Evolutionary conservation across 2,888 invertebrate genomes (phyloP).

Genomic region (Acanthosepion esculentum): DNA sequence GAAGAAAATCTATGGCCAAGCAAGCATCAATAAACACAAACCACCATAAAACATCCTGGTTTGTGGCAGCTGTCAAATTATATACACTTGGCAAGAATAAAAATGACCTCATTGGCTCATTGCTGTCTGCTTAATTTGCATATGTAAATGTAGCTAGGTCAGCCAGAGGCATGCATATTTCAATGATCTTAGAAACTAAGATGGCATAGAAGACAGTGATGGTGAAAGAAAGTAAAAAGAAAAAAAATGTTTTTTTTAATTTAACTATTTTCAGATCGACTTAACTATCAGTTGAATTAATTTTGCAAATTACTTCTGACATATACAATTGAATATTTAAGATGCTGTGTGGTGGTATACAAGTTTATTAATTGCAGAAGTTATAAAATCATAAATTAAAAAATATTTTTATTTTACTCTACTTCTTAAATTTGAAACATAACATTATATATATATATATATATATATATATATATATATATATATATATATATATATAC

Average conservation of each 20-base stretch:
- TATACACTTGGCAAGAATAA: constrained; percentile 9
- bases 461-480: too few species aligned
- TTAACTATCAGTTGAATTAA: not conserved
- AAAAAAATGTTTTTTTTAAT: not conserved
- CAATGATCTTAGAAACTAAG: not conserved
- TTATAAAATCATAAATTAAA: too few species aligned
- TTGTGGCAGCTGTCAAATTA: constrained; percentile 12
- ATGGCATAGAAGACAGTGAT: not conserved
- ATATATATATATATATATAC: too few species aligned
- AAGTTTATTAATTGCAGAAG: too few species aligned
- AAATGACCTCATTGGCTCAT: constrained; percentile 33
- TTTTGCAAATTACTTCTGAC: not conserved
- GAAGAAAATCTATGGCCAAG: not conserved
- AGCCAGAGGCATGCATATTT: constrained; percentile 5
- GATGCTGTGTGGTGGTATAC: too few species aligned
- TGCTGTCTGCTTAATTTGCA: constrained; percentile 11
- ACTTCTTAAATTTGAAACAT: too few species aligned
- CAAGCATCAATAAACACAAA: not conserved
- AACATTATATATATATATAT: too few species aligned
- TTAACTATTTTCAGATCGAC: not conserved
- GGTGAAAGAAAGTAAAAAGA: not conserved
- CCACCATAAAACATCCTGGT: not conserved
- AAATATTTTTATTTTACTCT: too few species aligned
- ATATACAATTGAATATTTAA: too few species aligned
- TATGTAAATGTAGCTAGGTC: not conserved